Base-by-base conservation (phyloP, 2,797 vertebrate genomes). In the Antrozous pallidus region DNA sequence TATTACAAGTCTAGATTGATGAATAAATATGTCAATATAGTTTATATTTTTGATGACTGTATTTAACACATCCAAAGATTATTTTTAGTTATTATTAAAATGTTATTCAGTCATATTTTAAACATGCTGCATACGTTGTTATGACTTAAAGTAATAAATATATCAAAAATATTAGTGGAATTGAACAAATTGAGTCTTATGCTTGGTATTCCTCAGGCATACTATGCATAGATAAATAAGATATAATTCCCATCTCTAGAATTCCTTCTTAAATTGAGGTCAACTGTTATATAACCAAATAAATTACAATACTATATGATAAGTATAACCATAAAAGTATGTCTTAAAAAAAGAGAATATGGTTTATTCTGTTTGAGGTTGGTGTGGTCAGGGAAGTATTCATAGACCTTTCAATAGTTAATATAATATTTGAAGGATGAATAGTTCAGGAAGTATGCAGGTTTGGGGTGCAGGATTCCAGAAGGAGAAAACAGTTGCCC, bases 131-230 rank as follows among this genome's bases (percentile, higher is more conserved):
- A 0, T 88, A 49, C 58, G 33, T 86, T 77, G 7, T 86, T 45
- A 91, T 88, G 61, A 88, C 6, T 82, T 84, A 73, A 88, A 92
- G n/a, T 65, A 94, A 77, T 36, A 93, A 94, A 77, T 65, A 54
- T 81, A 75, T 83, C 14, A 94, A 40, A 65, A 94, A 77, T 83
- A 82, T 69, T 82, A 56, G 17, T 61, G 9, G 26, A 75, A 24
- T 67, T 80, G 40, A 73, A 28, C 22, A 87, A 73, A 88, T 79
- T 88, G 77, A 83, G 6, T 51, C 26, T 42, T 87, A 82, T 42
- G 16, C 20, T 9, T 86, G 8, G 24, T 88, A n/a, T 33, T 71
- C 17, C 69, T 88, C 33, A 56, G 5, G 33, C 70, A 70, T 45
- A 69, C 74, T 17, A 71, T 70, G 11, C 8, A 58, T 38, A 67